Base-by-base conservation (phyloP, 1,140 invertebrate genomes). In the Matsumurasca onukii region DNA sequence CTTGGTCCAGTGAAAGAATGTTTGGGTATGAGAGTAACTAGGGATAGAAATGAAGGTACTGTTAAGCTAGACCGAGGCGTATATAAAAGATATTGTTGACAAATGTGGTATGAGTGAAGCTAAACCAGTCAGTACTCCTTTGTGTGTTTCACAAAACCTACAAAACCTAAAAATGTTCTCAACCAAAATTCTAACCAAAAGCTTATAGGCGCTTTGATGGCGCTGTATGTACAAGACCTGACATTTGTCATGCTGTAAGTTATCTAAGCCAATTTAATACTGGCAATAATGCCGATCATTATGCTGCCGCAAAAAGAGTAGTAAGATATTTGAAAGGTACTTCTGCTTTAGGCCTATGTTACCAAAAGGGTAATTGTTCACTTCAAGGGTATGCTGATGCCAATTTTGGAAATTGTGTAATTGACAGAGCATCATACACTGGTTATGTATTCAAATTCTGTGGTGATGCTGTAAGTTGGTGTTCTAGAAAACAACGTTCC, bases 391-490 rank as follows among this genome's bases (percentile, higher is more conserved):
- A 48, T 65, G 30, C 30, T 48, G 63, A 65, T 65, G 63, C 63
- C 39, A 31, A 65, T 59, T 65, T 31, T 31, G 63, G 1, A 3
- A 65, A 65, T 65, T 39, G 39, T 65, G 31, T 24, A 39, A 39
- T 12, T 24, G 63, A 65, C 27, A 39, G 31, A 20, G 9, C 2
- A 12, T 65, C 63, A 20, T 48, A 65, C 31, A 65, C 30, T 65
- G 63, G 63, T 48, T 65, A 65, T 48, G 63, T 48, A 24, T 65
- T 34, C 25, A 65, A 39, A 24, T 65, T 65, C 29, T 20, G 57
- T 61, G 63, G 63, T 65, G 63, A 15, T 48, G 30, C 63, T 65
- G 63, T 65, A 65, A 48, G 15, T 5, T 65, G 63, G 63, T 31
- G 30, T 65, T 39, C 3, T 31, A 31, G n/a, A 27, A 65, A 65